Evolutionary conservation across 1,140 invertebrate species (phyloP).

Genomic region (Globodera ellingtonae): DNA sequence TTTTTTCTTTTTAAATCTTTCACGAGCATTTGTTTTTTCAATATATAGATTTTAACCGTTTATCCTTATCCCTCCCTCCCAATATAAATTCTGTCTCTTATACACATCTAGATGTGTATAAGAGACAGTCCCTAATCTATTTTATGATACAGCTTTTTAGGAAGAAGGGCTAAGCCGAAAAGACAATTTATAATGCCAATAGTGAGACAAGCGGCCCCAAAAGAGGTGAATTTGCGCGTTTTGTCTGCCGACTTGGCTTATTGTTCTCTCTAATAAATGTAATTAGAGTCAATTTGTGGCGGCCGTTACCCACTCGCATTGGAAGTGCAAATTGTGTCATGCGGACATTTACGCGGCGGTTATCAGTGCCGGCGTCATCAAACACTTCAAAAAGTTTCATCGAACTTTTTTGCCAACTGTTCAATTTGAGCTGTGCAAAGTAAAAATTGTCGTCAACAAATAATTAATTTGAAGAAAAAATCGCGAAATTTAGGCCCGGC

Average conservation of each 20-base stretch:
- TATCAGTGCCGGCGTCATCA: slow-evolving; percentile 60
- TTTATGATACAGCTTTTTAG: slow-evolving; percentile 35
- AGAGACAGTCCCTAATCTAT: slow-evolving; percentile 1
- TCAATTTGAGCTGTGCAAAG: slow-evolving; percentile 44
- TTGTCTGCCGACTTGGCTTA: background rate
- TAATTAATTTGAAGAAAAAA: too few relatives aligned
- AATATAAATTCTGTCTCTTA: too few relatives aligned
- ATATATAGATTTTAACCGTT: too few relatives aligned
- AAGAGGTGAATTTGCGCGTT: background rate
- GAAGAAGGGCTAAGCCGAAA: slow-evolving; percentile 55
- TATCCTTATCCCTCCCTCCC: too few relatives aligned
- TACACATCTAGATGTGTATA: too few relatives aligned
- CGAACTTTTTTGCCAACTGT: slow-evolving; percentile 42
- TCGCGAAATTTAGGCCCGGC: slow-evolving; percentile 41
- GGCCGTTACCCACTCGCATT: slow-evolving; percentile 54
- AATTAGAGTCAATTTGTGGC: slow-evolving; percentile 43
- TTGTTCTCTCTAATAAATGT: background rate
- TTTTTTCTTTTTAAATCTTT: slow-evolving; percentile 53
- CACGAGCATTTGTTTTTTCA: too few relatives aligned
- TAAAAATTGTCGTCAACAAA: background rate
- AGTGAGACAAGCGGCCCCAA: slow-evolving; percentile 59
- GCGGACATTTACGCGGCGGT: slow-evolving; percentile 57
- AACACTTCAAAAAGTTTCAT: slow-evolving; percentile 51
- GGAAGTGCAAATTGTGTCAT: slow-evolving; percentile 55
- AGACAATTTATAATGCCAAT: slow-evolving; percentile 55